phyloP scores from a whole-genome alignment of 2,113 vertebrate genomes.

The Ceuthmochares aereus region DNA sequence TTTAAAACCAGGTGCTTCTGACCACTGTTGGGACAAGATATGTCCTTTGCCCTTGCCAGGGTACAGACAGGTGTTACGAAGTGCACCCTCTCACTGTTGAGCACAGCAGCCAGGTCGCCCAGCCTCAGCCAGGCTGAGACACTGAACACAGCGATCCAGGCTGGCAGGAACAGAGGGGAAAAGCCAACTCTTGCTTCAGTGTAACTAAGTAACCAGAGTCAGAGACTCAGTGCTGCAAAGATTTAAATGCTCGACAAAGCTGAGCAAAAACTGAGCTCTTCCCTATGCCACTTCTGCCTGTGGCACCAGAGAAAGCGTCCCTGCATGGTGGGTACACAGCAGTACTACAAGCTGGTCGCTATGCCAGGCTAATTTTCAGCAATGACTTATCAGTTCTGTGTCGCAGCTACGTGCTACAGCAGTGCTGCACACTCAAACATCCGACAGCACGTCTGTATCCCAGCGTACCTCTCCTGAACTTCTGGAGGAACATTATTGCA shows the following conservation, averaged over 20 bases:
- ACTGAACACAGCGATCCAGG: not conserved
- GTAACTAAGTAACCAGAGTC: not conserved
- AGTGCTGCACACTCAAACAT: not conserved
- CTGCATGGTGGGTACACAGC: too few relatives aligned
- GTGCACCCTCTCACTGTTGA: not conserved
- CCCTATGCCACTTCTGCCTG: not conserved
- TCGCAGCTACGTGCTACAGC: not conserved
- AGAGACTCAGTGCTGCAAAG: not conserved
- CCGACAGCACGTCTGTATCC: not conserved
- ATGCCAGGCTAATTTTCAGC: not conserved
- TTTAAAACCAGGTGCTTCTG: not conserved
- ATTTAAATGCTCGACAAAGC: not conserved
- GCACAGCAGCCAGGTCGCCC: not conserved
- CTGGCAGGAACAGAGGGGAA: not conserved
- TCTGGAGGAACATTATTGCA: not conserved
- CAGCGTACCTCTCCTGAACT: not conserved
- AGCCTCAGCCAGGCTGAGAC: not conserved
- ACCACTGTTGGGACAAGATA: not conserved
- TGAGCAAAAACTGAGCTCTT: not conserved
- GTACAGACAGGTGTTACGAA: not conserved
- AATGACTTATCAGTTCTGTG: not conserved
- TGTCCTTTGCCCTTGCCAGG: not conserved
- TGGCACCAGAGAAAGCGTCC: not conserved
- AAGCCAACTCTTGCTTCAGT: not conserved
- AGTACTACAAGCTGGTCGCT: not conserved